Conservation (phyloP, 2,113 vertebrate genomes). For the Columbina picui region DNA sequence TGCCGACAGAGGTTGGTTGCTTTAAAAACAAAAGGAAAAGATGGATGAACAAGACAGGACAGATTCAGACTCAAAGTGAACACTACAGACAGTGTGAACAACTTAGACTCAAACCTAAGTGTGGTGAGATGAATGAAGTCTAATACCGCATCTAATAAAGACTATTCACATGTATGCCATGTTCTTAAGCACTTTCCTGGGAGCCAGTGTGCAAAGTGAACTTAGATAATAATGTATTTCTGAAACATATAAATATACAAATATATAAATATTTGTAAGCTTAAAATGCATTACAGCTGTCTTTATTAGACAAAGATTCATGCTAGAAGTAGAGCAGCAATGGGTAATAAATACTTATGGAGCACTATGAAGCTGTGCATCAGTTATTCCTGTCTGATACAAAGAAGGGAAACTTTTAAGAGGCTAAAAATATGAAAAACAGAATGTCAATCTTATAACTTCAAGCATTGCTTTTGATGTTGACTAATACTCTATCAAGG, state of each 20-base stretch:
- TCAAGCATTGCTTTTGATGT: not conserved
- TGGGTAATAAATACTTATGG: not conserved
- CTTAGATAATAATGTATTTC: not conserved
- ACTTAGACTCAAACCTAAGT: not conserved
- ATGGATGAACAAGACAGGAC: not conserved
- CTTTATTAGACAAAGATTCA: not conserved
- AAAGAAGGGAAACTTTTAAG: not conserved
- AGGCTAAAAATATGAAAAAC: not conserved
- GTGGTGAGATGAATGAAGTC: not conserved
- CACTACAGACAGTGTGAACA: not conserved
- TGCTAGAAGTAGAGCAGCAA: not conserved
- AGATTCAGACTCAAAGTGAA: not conserved
- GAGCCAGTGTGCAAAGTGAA: not conserved
- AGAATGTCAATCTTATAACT: not conserved
- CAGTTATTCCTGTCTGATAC: not conserved
- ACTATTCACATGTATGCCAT: too few species aligned
- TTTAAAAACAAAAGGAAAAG: not conserved
- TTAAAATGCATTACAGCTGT: not conserved
- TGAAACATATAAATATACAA: too few species aligned
- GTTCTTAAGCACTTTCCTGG: not conserved
- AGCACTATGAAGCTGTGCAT: not conserved
- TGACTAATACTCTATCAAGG: not conserved
- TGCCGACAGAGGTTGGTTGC: not conserved
- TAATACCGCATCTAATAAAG: not conserved
- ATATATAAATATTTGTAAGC: too few species aligned